Percentiles rank a stretch among this genome's conserved stretches.
Evolutionary conservation across 2,797 vertebrate genomes (phyloP).

Genomic region (Syngnathus rostellatus): DNA sequence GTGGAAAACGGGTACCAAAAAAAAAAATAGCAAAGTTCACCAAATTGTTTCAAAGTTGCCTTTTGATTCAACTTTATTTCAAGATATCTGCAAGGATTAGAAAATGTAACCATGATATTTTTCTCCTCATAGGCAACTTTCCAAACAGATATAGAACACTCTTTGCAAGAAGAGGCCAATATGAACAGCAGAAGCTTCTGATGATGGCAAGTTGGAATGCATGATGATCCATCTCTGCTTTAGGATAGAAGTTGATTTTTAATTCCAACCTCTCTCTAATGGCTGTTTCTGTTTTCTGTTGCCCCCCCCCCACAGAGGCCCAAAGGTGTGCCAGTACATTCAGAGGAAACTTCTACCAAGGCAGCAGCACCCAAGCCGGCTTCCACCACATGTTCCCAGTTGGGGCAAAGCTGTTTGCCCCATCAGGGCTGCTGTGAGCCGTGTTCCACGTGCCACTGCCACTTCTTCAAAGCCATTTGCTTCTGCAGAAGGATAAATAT

Average conservation of each 20-base stretch:
- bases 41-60: background rate
- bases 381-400: conserved; percentile 60
- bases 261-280: background rate
- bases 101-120: background rate
- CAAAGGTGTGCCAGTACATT: conserved; percentile 5
- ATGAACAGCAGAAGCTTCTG: conserved; percentile 36
- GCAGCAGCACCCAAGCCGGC: background rate
- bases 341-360: background rate
- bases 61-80: background rate
- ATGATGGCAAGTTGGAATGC: conserved; percentile 31
- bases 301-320: conserved; percentile 32
- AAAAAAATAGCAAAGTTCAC: no score
- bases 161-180: conserved; percentile 49
- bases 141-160: conserved; percentile 31
- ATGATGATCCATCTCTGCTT: background rate
- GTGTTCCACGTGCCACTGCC: conserved; percentile 76
- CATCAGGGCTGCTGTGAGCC: conserved; percentile 75
- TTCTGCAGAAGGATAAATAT: conserved; percentile 69
- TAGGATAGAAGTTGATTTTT: background rate
- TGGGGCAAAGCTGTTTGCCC: conserved; percentile 75
- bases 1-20: no score
- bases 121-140: conserved; percentile 23
- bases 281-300: background rate
- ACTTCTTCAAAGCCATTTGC: conserved; percentile 79
- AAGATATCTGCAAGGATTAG: background rate